Conservation (phyloP, 2,888 invertebrate genomes). For the Ariolimax columbianus region DNA sequence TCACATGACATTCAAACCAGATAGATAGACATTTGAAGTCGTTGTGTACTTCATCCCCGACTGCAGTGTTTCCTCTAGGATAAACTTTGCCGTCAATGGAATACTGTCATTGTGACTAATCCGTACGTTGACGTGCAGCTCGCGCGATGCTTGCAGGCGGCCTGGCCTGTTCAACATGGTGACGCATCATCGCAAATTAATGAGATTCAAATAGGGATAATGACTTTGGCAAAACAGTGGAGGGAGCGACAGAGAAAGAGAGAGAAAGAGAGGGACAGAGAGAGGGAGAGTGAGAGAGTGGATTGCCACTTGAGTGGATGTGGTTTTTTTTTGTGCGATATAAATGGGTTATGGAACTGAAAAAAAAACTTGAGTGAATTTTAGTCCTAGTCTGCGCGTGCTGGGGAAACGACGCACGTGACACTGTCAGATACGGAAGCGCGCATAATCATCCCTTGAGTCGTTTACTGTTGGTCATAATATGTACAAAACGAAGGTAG, state of each 20-base stretch:
- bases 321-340: neutral
- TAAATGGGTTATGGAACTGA: slow-evolving; percentile 1
- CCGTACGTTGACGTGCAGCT: neutral
- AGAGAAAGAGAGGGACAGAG: too few species aligned
- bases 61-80: too few species aligned
- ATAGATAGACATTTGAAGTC: too few species aligned
- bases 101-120: neutral
- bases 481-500: too few species aligned
- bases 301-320: neutral
- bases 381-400: neutral
- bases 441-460: too few species aligned
- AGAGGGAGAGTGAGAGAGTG: too few species aligned
- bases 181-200: slow-evolving; percentile 54
- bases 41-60: too few species aligned
- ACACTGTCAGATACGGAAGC: neutral
- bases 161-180: neutral
- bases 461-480: too few species aligned
- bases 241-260: neutral
- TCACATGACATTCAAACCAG: too few species aligned
- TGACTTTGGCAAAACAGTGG: slow-evolving; percentile 30
- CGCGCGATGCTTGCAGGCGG: neutral
- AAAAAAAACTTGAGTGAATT: neutral
- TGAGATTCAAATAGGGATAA: slow-evolving; percentile 59
- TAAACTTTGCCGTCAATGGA: neutral
- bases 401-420: neutral